These are phyloP conservation scores for Melinaea marsaeus DNA, from an alignment of 2,888 invertebrate species.

Conservation along the genomic window DNA sequence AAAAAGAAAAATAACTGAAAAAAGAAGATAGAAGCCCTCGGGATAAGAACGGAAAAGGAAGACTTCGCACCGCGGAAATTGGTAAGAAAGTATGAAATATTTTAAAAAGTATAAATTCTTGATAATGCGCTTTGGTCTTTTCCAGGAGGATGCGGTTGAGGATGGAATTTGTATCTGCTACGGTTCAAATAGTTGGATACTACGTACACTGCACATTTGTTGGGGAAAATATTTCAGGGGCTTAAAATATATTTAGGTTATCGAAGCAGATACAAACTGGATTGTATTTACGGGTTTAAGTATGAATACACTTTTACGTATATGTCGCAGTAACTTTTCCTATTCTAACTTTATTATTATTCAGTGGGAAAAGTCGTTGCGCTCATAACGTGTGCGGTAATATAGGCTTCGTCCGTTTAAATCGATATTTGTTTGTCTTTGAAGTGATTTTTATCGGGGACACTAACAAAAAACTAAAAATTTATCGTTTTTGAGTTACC, in stretches of 20 bases:
- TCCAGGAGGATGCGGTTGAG: constrained; percentile 47
- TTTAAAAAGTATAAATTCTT: constrained; percentile 41
- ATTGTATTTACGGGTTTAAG: constrained; percentile 51
- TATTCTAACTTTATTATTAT: too few species aligned
- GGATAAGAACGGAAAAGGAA: constrained; percentile 33
- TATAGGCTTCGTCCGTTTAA: background rate
- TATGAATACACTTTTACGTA: constrained; percentile 42
- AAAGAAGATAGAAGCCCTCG: constrained; percentile 16
- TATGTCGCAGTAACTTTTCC: too few species aligned
- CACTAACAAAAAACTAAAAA: too few species aligned
- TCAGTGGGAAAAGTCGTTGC: too few species aligned
- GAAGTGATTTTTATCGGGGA: background rate
- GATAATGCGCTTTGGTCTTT: constrained; percentile 71
- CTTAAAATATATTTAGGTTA: background rate
- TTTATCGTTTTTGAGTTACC: too few species aligned
- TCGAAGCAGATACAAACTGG: constrained; percentile 39
- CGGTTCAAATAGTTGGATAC: background rate
- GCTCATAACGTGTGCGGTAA: background rate
- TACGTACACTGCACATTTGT: background rate
- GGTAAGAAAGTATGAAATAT: constrained; percentile 43
- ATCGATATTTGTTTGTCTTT: constrained; percentile 2
- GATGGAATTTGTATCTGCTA: constrained; percentile 20
- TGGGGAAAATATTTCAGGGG: background rate
- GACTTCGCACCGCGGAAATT: constrained; percentile 40
- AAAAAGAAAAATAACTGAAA: constrained; percentile 15